phyloP scores from a whole-genome alignment of 2,888 invertebrate genomes.

The Troglohyphantes excavatus region DNA sequence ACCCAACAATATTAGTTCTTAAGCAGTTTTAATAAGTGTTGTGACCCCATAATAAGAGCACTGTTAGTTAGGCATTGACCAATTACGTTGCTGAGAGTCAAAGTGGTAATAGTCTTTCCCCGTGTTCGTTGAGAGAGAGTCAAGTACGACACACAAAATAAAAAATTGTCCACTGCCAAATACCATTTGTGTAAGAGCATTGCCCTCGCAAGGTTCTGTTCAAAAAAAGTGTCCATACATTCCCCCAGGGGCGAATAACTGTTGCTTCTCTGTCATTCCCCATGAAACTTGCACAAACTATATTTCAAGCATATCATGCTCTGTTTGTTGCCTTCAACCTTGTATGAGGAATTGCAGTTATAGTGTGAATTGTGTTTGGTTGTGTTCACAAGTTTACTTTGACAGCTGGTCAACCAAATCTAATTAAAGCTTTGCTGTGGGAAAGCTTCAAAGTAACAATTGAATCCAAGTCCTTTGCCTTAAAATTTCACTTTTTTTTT shows the following conservation, averaged over 20 bases:
- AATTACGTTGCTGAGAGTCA: neutral
- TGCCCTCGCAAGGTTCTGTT: slow-evolving; percentile 48
- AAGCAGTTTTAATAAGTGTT: too few relatives aligned
- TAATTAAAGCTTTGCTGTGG: neutral
- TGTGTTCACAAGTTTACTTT: slow-evolving; percentile 43
- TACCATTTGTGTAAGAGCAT: slow-evolving; percentile 63
- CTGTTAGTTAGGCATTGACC: too few relatives aligned
- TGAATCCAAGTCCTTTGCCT: neutral
- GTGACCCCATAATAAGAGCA: too few relatives aligned
- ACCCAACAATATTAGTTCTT: too few relatives aligned
- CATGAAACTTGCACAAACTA: slow-evolving; percentile 71
- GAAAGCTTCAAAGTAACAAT: neutral
- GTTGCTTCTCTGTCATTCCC: slow-evolving; percentile 74
- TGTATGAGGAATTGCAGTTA: slow-evolving; percentile 57
- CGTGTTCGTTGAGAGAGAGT: slow-evolving; percentile 15
- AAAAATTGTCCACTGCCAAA: slow-evolving; percentile 64
- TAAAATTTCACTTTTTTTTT: too few relatives aligned
- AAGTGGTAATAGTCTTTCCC: slow-evolving; percentile 28
- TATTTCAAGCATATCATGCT: slow-evolving; percentile 77
- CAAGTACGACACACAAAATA: slow-evolving; percentile 38
- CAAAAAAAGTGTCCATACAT: slow-evolving; percentile 63
- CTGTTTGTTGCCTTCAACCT: slow-evolving; percentile 76
- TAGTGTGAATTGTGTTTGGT: slow-evolving; percentile 64
- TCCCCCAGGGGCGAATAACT: slow-evolving; percentile 60
- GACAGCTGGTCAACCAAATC: slow-evolving; percentile 15